Percentiles rank a stretch among this genome's conserved stretches.
phyloP scores from a whole-genome alignment of 2,888 invertebrate species.

The Ceratothoa steindachneri region DNA sequence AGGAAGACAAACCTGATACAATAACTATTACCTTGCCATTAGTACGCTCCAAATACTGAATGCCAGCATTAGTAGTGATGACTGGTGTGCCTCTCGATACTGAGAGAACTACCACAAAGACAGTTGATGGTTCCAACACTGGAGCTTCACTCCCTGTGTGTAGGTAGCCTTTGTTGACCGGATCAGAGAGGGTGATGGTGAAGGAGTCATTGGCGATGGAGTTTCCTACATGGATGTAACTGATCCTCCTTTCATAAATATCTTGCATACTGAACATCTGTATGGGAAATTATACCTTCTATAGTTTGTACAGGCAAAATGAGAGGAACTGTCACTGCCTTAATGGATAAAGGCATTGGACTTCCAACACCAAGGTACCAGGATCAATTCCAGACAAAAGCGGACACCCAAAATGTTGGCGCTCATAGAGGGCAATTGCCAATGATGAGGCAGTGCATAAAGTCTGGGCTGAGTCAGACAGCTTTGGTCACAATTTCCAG shows the following conservation, averaged over 20 bases:
- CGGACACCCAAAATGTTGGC: no score
- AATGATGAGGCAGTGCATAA: no score
- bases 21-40: constrained; percentile 55
- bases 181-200: constrained; percentile 66
- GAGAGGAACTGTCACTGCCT: not conserved
- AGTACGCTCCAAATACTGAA: constrained; percentile 71
- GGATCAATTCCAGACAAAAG: not conserved
- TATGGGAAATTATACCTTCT: not conserved
- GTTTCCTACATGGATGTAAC: constrained; percentile 80
- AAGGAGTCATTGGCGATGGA: constrained; percentile 79
- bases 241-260: constrained; percentile 76
- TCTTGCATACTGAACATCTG: constrained; percentile 68
- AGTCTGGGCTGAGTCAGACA: no score
- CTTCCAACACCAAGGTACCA: no score
- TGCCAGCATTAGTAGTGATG: constrained; percentile 74
- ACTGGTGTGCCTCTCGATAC: constrained; percentile 84
- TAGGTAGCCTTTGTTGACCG: constrained; percentile 23
- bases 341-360: not conserved
- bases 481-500: no score
- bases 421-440: no score
- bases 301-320: not conserved
- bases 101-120: constrained; percentile 67
- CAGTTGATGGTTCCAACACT: constrained; percentile 64
- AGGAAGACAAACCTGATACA: no score
- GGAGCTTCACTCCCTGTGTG: constrained; percentile 22